A percentile compares a stretch with the other conserved stretches of the same genome.
These are phyloP conservation scores for Scolanthus callimorphus DNA, from an alignment of 92 coral and sea anemone species.

Conservation along the genomic window DNA sequence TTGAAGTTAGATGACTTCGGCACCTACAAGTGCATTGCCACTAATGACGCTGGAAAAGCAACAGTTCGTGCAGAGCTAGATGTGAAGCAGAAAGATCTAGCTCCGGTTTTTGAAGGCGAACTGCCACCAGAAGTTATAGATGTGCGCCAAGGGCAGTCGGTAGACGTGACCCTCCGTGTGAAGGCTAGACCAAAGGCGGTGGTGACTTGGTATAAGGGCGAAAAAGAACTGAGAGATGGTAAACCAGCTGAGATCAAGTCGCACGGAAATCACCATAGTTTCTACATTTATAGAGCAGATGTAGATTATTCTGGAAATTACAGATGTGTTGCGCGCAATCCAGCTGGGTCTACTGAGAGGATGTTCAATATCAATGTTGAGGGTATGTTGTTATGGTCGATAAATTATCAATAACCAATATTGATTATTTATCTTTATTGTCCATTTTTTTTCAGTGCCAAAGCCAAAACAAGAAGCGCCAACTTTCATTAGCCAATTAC, in stretches of 20 bases:
- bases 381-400: slow-evolving; percentile 24
- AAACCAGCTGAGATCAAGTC: slow-evolving; percentile 31
- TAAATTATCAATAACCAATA: no score
- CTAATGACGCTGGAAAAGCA: slow-evolving; percentile 59
- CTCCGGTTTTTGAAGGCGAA: slow-evolving; percentile 44
- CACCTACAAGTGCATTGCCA: slow-evolving; percentile 63
- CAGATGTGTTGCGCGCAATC: slow-evolving; percentile 64
- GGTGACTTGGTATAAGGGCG: slow-evolving; percentile 58
- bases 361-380: slow-evolving; percentile 48
- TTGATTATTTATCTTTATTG: background rate
- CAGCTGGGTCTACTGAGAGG: slow-evolving; percentile 50
- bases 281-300: slow-evolving; percentile 38
- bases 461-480: slow-evolving; percentile 43
- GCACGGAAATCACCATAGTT: slow-evolving; percentile 23
- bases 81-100: slow-evolving; percentile 34
- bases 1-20: slow-evolving; percentile 56
- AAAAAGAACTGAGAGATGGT: slow-evolving; percentile 20
- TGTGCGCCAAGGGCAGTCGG: slow-evolving; percentile 8
- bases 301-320: slow-evolving; percentile 58
- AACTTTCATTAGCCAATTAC: slow-evolving; percentile 14
- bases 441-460: slow-evolving; percentile 32
- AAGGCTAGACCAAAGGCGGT: slow-evolving; percentile 63
- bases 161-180: slow-evolving; percentile 14
- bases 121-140: slow-evolving; percentile 14
- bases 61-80: slow-evolving; percentile 34